Evolutionary conservation across 2,888 invertebrate genomes (phyloP).

Genomic region (Archaeoteleia sp.): DNA sequence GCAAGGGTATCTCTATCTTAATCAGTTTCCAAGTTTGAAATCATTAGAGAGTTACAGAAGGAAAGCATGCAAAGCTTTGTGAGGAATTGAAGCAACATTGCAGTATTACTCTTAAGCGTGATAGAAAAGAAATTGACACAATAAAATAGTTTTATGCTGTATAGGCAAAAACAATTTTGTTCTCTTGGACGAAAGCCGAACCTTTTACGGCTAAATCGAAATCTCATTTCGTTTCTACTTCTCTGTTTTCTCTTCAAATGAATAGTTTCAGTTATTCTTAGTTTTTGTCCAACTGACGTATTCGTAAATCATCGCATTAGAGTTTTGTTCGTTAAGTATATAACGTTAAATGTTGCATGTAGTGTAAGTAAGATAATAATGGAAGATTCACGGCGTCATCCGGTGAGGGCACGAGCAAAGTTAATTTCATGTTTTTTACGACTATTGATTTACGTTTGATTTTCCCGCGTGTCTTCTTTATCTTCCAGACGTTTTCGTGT

Average conservation of each 20-base stretch:
- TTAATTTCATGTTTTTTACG: conserved; percentile 25
- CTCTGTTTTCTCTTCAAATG: too few relatives aligned
- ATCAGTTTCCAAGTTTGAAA: too few relatives aligned
- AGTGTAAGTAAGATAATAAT: conserved; percentile 7
- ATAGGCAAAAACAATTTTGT: conserved; percentile 27
- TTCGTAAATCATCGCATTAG: too few relatives aligned
- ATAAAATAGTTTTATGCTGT: conserved; percentile 35
- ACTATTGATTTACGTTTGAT: conserved; percentile 38
- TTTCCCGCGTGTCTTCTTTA: conserved; percentile 33
- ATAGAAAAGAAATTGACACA: conserved; percentile 30
- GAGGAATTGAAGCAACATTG: conserved; percentile 42
- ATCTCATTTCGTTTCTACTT: too few relatives aligned
- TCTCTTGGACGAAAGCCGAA: conserved; percentile 27
- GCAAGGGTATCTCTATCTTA: too few relatives aligned
- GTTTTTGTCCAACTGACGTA: too few relatives aligned
- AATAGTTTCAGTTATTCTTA: too few relatives aligned
- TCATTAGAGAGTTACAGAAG: too few relatives aligned
- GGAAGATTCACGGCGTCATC: too few relatives aligned
- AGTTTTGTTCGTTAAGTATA: too few relatives aligned
- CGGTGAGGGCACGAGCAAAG: conserved; percentile 13
- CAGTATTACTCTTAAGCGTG: conserved; percentile 36
- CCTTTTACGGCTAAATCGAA: conserved; percentile 17
- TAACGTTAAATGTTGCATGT: too few relatives aligned
- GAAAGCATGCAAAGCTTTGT: conserved; percentile 47
- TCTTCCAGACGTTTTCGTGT: conserved; percentile 20